Base-by-base conservation (phyloP, 2,888 invertebrate species). In the Acholoe squamosa region DNA sequence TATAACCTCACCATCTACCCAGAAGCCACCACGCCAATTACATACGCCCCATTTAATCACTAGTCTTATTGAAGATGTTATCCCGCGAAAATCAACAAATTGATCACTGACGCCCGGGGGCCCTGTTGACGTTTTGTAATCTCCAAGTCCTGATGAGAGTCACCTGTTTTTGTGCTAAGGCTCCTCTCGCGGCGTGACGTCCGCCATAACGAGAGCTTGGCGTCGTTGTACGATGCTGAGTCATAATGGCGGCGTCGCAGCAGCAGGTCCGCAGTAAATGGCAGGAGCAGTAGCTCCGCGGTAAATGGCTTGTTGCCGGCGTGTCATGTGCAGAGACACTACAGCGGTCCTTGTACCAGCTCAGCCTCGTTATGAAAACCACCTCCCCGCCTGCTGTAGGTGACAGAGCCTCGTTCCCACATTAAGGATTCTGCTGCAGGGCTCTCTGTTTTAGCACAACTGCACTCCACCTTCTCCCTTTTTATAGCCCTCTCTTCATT, bases 271-370 rank as follows among this genome's bases (percentile, higher is more conserved):
- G 80, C 80, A 80, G 80, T 80, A 80, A 80, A 80, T 80, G 80
- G 80, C 80, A 22, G 10, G 28, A 12, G 34, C 43, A 43, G 43
- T 10, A 43, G 43, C 5, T 43, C 43, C 33, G 80, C 80, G 80
- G 80, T 80, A 43, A 80, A 80, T 80, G 33, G 80, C 80, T 80
- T 80, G 80, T 80, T 80, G 80, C 34, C 80, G 80, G 80, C 80
- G 80, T 43, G 80, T 80, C 80, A 80, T 80, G 80, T n/a, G 33
- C 80, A 80, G 80, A 80, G 80, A 14, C 80, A 80, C 80, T 80
- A 80, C 80, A 43, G 80, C 43, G 0, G 5, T 43, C 43, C 43
- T 43, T 43, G 43, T 43, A 10, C 33, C 80, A 43, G 14, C 28
- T 76, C 80, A 34, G 80, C 80, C 34, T 80, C 80, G 80, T 43